Evolutionary conservation across 2,888 invertebrate species (phyloP).

Genomic region (Yponomeuta cagnagella): DNA sequence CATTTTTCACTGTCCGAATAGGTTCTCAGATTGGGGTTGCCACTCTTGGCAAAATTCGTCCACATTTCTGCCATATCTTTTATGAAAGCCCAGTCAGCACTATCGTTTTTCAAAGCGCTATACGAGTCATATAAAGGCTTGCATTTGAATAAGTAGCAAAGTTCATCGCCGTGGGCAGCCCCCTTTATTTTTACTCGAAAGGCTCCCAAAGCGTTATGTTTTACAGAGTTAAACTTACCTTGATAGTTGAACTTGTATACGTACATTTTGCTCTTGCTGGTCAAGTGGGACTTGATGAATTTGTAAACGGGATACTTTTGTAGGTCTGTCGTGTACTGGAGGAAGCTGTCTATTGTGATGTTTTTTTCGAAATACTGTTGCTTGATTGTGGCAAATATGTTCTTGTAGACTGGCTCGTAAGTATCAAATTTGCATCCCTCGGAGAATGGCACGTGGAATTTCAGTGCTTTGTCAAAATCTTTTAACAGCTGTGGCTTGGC

Average conservation of each 20-base stretch:
- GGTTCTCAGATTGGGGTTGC: slow-evolving; percentile 44
- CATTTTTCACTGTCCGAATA: slow-evolving; percentile 37
- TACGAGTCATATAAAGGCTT: slow-evolving; percentile 57
- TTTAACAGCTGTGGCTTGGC: slow-evolving; percentile 49
- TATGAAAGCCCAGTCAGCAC: slow-evolving; percentile 47
- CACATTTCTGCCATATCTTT: slow-evolving; percentile 56
- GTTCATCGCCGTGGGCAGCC: slow-evolving; percentile 66
- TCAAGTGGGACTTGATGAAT: slow-evolving; percentile 45
- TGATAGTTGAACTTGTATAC: slow-evolving; percentile 67
- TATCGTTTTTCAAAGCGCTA: slow-evolving; percentile 35
- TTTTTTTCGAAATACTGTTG: slow-evolving; percentile 45
- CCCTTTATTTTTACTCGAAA: slow-evolving; percentile 45
- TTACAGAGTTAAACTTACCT: slow-evolving; percentile 55
- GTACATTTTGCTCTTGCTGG: slow-evolving; percentile 37
- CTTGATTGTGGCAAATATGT: slow-evolving; percentile 45
- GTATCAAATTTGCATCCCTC: slow-evolving; percentile 47
- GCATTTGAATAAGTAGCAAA: slow-evolving; percentile 66
- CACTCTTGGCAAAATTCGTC: slow-evolving; percentile 69
- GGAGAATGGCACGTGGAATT: slow-evolving; percentile 59
- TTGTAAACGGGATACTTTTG: slow-evolving; percentile 60
- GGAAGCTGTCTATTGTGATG: slow-evolving; percentile 40
- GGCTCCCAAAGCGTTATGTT: slow-evolving; percentile 43
- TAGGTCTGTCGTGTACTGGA: slow-evolving; percentile 61
- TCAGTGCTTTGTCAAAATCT: slow-evolving; percentile 43
- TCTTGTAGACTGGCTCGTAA: slow-evolving; percentile 37